Evolutionary conservation across 2,888 invertebrate species (phyloP).

Genomic region (Exocentrus adspersus): DNA sequence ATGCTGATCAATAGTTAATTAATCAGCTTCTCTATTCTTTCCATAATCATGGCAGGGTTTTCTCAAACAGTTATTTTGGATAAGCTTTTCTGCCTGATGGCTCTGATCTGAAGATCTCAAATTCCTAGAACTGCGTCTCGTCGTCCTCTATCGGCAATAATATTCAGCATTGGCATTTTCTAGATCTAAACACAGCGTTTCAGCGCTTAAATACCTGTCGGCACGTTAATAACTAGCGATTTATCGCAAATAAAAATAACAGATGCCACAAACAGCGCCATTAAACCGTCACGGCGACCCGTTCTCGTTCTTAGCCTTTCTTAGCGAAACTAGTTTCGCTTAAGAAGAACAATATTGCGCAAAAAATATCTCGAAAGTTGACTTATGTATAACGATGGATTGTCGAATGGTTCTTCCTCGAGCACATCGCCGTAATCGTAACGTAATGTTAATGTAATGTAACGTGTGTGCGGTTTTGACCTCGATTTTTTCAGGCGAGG

Average conservation of each 20-base stretch:
- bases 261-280: slow-evolving; percentile 1
- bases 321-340: slow-evolving; percentile 43
- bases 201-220: background rate
- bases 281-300: background rate
- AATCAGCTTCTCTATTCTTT: no score
- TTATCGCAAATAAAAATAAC: slow-evolving; percentile 16
- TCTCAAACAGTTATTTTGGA: no score
- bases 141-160: no score
- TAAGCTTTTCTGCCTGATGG: no score
- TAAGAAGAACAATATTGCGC: slow-evolving; percentile 43
- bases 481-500: slow-evolving; percentile 13
- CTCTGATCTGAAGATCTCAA: no score
- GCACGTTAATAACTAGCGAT: slow-evolving; percentile 1
- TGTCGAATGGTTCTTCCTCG: slow-evolving; percentile 13
- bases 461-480: slow-evolving; percentile 8
- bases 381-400: slow-evolving; percentile 33
- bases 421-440: background rate
- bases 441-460: no score
- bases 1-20: no score
- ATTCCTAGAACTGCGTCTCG: no score
- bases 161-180: no score
- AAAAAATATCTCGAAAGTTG: slow-evolving; percentile 45
- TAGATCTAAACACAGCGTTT: no score
- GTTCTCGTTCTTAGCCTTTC: slow-evolving; percentile 28
- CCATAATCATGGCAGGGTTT: no score